Evolutionary conservation across 1,140 invertebrate genomes (phyloP).

Genomic region (Melitaea cinxia): DNA sequence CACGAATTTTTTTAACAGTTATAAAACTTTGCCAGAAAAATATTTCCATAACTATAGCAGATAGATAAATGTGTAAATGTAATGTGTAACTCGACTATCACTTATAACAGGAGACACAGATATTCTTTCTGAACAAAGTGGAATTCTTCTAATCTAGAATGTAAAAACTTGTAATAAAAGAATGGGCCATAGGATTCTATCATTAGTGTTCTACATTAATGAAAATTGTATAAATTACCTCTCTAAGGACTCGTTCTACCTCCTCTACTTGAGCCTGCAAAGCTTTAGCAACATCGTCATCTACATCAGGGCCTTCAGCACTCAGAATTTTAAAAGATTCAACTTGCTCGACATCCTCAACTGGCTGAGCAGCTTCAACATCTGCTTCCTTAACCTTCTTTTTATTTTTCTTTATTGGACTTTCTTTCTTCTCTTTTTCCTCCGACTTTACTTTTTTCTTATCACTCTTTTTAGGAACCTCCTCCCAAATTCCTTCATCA

Average conservation of each 20-base stretch:
- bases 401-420: conserved; percentile 74
- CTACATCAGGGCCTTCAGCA: conserved; percentile 66
- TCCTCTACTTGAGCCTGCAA: conserved; percentile 78
- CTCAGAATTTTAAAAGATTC: conserved; percentile 66
- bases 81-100: too few relatives aligned
- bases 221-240: conserved; percentile 64
- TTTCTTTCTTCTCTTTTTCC: conserved; percentile 84
- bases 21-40: too few relatives aligned
- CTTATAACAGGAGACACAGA: too few relatives aligned
- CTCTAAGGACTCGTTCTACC: conserved; percentile 74
- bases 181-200: too few relatives aligned
- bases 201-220: too few relatives aligned
- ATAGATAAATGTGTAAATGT: too few relatives aligned
- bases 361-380: conserved; percentile 57
- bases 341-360: conserved; percentile 52
- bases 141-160: too few relatives aligned
- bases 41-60: too few relatives aligned
- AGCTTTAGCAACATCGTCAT: conserved; percentile 65
- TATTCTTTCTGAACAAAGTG: too few relatives aligned
- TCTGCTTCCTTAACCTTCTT: conserved; percentile 66
- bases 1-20: too few relatives aligned
- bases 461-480: conserved; percentile 85
- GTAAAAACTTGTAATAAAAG: too few relatives aligned
- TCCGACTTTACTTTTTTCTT: conserved; percentile 84
- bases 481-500: conserved; percentile 89